A percentile compares a stretch with the other conserved stretches of the same genome.
Conservation (phyloP, 2,113 vertebrate genomes). For the Hydrolagus affinis region DNA sequence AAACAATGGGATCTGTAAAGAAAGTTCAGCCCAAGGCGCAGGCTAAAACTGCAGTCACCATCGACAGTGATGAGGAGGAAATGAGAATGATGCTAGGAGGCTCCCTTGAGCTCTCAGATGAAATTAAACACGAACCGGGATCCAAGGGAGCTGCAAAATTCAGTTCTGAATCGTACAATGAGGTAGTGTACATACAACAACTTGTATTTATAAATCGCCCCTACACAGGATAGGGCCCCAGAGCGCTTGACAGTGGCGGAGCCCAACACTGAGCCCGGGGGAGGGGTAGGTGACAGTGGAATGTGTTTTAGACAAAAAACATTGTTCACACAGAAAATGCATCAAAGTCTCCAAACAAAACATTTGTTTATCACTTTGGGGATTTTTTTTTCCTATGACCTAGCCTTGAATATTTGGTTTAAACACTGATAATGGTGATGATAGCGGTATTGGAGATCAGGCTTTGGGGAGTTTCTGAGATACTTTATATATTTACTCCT, state of each 20-base stretch:
- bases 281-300: too few relatives aligned
- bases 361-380: too few relatives aligned
- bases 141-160: not conserved
- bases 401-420: too few relatives aligned
- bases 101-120: constrained; percentile 43
- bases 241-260: not conserved
- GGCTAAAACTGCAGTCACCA: constrained; percentile 31
- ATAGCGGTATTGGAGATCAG: not conserved
- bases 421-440: too few relatives aligned
- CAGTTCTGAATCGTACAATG: not conserved
- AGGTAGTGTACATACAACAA: not conserved
- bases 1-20: not conserved
- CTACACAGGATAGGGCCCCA: not conserved
- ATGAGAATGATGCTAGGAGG: constrained; percentile 49
- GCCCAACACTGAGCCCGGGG: not conserved
- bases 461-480: not conserved
- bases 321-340: too few relatives aligned
- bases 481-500: not conserved
- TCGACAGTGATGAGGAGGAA: constrained; percentile 64
- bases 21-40: not conserved
- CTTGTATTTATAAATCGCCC: not conserved
- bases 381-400: too few relatives aligned
- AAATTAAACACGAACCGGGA: constrained; percentile 21
- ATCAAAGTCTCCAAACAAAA: too few relatives aligned
- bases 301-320: too few relatives aligned